Percentiles rank a stretch among this genome's conserved stretches.
phyloP scores from a whole-genome alignment of 2,113 vertebrate genomes.

The Lichenostomus cassidix region DNA sequence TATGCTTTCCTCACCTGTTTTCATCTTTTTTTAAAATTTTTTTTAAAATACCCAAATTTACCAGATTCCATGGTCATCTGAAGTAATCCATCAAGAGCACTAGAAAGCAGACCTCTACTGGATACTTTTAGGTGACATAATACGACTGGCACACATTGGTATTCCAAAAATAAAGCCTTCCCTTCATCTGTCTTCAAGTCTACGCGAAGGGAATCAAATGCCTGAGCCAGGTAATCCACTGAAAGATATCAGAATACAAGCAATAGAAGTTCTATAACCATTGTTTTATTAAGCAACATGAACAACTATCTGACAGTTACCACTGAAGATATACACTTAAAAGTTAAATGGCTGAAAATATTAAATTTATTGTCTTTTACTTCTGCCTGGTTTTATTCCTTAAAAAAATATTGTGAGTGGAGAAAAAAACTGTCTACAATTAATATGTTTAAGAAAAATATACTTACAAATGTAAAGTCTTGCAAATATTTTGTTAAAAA shows the following conservation, averaged over 20 bases:
- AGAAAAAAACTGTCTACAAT: not conserved
- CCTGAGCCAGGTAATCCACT: constrained; percentile 86
- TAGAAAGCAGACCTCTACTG: constrained; percentile 74
- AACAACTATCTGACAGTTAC: not conserved
- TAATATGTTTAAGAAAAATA: not conserved
- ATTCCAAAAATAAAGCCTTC: constrained; percentile 83
- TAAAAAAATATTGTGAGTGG: not conserved
- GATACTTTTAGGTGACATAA: constrained; percentile 76
- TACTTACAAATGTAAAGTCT: not conserved
- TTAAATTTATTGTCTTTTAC: not conserved
- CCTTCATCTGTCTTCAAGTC: constrained; percentile 84
- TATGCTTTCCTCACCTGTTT: not conserved
- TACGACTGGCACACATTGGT: constrained; percentile 76
- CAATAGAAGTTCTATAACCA: not conserved
- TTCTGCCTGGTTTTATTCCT: not conserved
- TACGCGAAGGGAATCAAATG: constrained; percentile 76
- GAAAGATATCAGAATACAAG: constrained; percentile 49
- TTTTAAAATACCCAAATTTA: constrained; percentile 60
- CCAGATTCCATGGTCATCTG: constrained; percentile 84
- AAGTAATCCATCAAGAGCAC: constrained; percentile 82
- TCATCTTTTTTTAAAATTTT: not conserved
- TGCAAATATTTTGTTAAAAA: not conserved
- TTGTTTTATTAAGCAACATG: not conserved
- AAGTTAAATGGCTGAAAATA: not conserved
- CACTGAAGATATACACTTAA: not conserved